Conservation (phyloP, 2,888 invertebrate genomes). For the Odontomyia ornata region DNA sequence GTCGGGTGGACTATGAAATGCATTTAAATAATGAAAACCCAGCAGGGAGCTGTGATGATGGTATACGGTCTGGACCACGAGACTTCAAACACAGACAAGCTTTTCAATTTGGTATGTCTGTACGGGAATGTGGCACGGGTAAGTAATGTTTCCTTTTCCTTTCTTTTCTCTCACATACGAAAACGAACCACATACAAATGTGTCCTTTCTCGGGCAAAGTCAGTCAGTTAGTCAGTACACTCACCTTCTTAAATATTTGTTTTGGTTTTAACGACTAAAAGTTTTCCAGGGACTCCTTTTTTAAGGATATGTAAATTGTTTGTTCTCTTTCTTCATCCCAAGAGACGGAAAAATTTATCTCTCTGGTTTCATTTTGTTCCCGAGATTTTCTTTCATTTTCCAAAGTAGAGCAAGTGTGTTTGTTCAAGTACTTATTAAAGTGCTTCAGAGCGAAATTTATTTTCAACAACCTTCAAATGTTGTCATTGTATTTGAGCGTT, state of each 20-base stretch:
- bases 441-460: not conserved
- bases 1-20: not conserved
- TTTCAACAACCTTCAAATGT: no score
- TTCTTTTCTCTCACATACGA: not conserved
- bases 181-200: not conserved
- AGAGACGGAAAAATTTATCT: not conserved
- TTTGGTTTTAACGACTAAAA: slow-evolving; percentile 14
- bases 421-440: not conserved
- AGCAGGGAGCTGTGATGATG: slow-evolving; percentile 93
- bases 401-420: not conserved
- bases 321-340: not conserved
- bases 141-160: slow-evolving; percentile 59
- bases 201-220: not conserved
- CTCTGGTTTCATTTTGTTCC: not conserved
- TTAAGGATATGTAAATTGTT: slow-evolving; percentile 16
- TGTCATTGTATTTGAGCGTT: no score
- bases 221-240: slow-evolving; percentile 1
- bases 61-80: slow-evolving; percentile 95
- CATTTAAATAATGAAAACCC: slow-evolving; percentile 27
- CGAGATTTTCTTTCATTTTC: not conserved
- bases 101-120: slow-evolving; percentile 98
- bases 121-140: slow-evolving; percentile 99
- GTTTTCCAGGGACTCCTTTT: not conserved
- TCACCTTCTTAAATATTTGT: slow-evolving; percentile 12
- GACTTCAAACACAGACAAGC: slow-evolving; percentile 92